These are phyloP conservation scores for Sander lucioperca DNA, from an alignment of 2,113 vertebrate genomes.

Conservation along the genomic window DNA sequence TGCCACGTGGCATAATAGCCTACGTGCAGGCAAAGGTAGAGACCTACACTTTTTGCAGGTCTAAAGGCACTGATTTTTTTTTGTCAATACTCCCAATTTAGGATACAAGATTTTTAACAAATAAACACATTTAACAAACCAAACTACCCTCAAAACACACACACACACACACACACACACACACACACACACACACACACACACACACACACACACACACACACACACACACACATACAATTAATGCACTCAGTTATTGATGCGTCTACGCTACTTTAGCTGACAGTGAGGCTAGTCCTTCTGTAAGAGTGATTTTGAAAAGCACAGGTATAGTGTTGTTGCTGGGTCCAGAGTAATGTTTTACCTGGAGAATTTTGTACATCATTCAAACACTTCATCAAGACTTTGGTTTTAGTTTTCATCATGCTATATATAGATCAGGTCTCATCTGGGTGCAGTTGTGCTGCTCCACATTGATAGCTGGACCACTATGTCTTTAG, in stretches of 20 bases:
- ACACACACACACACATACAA: constrained; percentile 39
- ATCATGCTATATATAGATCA: constrained; percentile 59
- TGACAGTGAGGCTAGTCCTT: constrained; percentile 81
- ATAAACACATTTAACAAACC: constrained; percentile 63
- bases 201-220: constrained; percentile 45
- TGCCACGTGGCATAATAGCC: constrained; percentile 13
- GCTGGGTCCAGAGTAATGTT: constrained; percentile 87
- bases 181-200: constrained; percentile 44
- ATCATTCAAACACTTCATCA: constrained; percentile 80
- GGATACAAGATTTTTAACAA: constrained; percentile 65
- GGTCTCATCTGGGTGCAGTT: constrained; percentile 44
- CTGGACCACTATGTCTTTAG: constrained; percentile 22
- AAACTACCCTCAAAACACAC: constrained; percentile 54
- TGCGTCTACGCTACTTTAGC: constrained; percentile 75
- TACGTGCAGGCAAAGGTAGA: constrained; percentile 60
- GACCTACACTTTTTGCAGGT: constrained; percentile 69
- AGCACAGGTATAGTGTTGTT: constrained; percentile 87
- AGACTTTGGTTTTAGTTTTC: constrained; percentile 84
- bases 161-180: constrained; percentile 43
- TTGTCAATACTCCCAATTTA: constrained; percentile 66
- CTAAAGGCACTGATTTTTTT: constrained; percentile 85
- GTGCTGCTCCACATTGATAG: constrained; percentile 18
- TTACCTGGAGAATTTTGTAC: constrained; percentile 82
- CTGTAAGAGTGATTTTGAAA: constrained; percentile 79
- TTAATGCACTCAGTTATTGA: constrained; percentile 68